Evolutionary conservation across 2,888 invertebrate species (phyloP).

Genomic region (Cosmia trapezina): DNA sequence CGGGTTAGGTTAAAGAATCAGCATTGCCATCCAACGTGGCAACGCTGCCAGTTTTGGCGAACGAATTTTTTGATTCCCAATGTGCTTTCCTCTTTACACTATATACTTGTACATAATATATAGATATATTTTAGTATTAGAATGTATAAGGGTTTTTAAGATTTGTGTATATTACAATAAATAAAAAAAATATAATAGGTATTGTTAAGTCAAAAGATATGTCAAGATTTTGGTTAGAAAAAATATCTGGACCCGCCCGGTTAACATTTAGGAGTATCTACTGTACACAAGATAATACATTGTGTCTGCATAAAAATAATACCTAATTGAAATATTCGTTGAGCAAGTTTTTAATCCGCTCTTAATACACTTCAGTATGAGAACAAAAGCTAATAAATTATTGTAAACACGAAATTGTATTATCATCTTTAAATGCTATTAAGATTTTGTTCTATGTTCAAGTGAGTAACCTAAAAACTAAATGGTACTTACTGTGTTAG

Average conservation of each 20-base stretch:
- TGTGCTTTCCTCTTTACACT: too few relatives aligned
- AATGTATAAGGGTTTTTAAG: too few relatives aligned
- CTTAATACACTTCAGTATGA: neutral
- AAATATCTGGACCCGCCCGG: neutral
- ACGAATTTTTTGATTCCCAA: too few relatives aligned
- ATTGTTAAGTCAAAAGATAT: neutral
- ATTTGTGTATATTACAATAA: too few relatives aligned
- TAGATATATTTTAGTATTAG: too few relatives aligned
- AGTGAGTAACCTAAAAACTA: conserved; percentile 17
- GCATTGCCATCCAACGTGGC: too few relatives aligned
- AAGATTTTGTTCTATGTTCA: neutral
- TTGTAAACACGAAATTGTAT: neutral
- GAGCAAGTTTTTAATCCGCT: neutral
- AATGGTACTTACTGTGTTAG: neutral
- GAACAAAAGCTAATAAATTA: neutral
- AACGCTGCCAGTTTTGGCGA: too few relatives aligned
- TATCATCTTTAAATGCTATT: neutral
- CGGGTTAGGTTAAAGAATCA: too few relatives aligned
- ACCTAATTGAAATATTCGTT: neutral
- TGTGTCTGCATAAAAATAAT: neutral
- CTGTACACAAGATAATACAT: neutral
- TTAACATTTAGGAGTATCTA: neutral
- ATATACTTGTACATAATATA: too few relatives aligned
- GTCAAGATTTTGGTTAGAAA: neutral
- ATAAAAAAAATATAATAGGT: too few relatives aligned